Base-by-base conservation (phyloP, 2,888 invertebrate genomes). In the Drosophila flavopinicola region DNA sequence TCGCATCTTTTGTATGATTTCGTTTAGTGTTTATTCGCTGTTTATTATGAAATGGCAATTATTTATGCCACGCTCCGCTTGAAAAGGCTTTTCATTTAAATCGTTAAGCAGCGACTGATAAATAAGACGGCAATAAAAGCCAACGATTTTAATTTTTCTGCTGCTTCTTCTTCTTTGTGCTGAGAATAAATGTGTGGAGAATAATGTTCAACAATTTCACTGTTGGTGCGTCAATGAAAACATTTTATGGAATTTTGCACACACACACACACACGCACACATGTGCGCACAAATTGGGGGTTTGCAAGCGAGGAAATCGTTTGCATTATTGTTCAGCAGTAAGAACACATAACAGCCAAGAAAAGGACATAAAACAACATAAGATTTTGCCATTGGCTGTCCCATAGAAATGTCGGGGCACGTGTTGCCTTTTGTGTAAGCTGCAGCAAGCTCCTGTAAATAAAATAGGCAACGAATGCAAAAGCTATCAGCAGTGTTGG, bases 351-450 rank as follows among this genome's bases (percentile, higher is more conserved):
- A 39, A n/a, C 23, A 29, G 10, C 41, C 39, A 41, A 38, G 48
- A 59, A 37, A 61, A 64, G 30, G 56, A 56, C 68, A 68, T 72
- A 75, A 78, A 73, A 82, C 53, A 83, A 82, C 78, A 82, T 69
- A 65, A 52, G 76, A 71, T 70, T 76, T 65, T 51, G n/a, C n/a
- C n/a, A n/a, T n/a, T n/a, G n/a, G n/a, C n/a, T n/a, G n/a, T n/a
- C n/a, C 38, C 10, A 41, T 23, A 38, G 41, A 45, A 53, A 39
- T 44, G 45, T 41, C 25, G 24, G 6, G 17, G 37, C 41, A 66
- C 60, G 59, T 66, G 56, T 66, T 58, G 59, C 15, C 45, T 39
- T 10, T 33, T 1, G n/a, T n/a, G 17, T 41, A n/a, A 37, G 45
- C n/a, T 45, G 66, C 48, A 66, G 17, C 48, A 53, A 35, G 9